A percentile compares a stretch with the other conserved stretches of the same genome.
phyloP scores from a whole-genome alignment of 1,140 invertebrate genomes.

The Pomacea maculata region DNA sequence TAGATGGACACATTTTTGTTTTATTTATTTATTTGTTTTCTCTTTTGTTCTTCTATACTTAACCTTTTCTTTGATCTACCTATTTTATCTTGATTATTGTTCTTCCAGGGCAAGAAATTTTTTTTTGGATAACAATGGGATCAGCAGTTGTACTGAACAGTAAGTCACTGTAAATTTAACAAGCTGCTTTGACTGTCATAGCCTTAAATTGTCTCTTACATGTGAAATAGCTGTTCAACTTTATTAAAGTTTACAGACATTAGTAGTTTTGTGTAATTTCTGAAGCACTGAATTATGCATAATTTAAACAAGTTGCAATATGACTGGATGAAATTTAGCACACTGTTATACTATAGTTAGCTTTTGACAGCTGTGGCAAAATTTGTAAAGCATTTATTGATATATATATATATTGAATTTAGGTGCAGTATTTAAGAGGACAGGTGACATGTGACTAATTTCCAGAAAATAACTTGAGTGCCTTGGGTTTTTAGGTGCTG shows the following conservation, averaged over 20 bases:
- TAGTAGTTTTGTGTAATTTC: no score
- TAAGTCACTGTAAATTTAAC: conserved; percentile 67
- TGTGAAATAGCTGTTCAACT: background rate
- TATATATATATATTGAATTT: no score
- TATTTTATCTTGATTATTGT: background rate
- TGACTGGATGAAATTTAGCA: no score
- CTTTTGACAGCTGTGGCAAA: no score
- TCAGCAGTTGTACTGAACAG: conserved; percentile 90
- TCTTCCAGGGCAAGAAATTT: conserved; percentile 74
- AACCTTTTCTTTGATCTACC: background rate
- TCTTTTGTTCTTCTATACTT: background rate
- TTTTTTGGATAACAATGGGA: conserved; percentile 91
- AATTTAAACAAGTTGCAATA: no score
- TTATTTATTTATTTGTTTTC: background rate
- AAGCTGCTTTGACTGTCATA: background rate
- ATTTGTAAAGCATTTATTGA: no score
- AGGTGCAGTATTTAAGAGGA: no score
- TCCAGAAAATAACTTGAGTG: no score
- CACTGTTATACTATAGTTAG: no score
- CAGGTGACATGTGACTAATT: background rate
- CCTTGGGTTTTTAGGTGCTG: conserved; percentile 67
- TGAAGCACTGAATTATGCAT: no score
- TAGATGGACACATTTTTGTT: background rate
- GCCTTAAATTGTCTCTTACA: background rate
- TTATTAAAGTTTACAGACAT: background rate